phyloP scores from a whole-genome alignment of 2,797 vertebrate genomes.

The Myotis myotis region DNA sequence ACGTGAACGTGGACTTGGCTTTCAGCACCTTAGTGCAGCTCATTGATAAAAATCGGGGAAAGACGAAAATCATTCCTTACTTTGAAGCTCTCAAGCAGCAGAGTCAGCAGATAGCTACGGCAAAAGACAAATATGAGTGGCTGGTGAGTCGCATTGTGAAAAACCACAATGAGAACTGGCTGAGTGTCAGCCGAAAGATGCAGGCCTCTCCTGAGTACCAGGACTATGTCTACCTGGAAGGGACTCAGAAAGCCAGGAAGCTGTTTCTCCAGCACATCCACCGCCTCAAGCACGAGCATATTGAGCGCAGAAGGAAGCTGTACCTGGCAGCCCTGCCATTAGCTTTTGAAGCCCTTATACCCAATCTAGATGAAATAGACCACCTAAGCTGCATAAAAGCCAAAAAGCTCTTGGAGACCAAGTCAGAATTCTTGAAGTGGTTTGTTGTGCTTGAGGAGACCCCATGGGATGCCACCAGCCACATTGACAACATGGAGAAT shows the following conservation, averaged over 20 bases:
- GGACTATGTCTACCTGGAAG: conserved; percentile 97
- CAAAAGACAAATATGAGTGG: conserved; percentile 98
- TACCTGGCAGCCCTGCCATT: conserved; percentile 92
- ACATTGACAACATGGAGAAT: conserved; percentile 92
- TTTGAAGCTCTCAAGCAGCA: conserved; percentile 98
- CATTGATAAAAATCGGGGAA: conserved; percentile 93
- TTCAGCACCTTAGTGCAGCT: conserved; percentile 96
- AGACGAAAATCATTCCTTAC: conserved; percentile 97
- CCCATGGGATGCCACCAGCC: conserved; percentile 94
- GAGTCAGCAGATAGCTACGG: conserved; percentile 96
- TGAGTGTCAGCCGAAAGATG: conserved; percentile 89
- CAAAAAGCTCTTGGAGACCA: conserved; percentile 94
- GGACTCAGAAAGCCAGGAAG: conserved; percentile 95
- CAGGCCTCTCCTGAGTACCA: conserved; percentile 91
- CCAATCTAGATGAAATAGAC: conserved; percentile 94
- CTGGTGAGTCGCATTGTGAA: conserved; percentile 93
- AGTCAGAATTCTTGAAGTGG: conserved; percentile 93
- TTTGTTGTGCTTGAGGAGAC: conserved; percentile 96
- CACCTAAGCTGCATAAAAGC: conserved; percentile 91
- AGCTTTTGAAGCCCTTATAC: conserved; percentile 90
- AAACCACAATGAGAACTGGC: conserved; percentile 95
- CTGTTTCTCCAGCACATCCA: conserved; percentile 95
- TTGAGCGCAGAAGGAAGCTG: conserved; percentile 90
- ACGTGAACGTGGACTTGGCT: conserved; percentile 97
- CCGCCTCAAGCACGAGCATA: conserved; percentile 96